Base-by-base conservation (phyloP, 2,888 invertebrate species). In the Cephus nigrinus region DNA sequence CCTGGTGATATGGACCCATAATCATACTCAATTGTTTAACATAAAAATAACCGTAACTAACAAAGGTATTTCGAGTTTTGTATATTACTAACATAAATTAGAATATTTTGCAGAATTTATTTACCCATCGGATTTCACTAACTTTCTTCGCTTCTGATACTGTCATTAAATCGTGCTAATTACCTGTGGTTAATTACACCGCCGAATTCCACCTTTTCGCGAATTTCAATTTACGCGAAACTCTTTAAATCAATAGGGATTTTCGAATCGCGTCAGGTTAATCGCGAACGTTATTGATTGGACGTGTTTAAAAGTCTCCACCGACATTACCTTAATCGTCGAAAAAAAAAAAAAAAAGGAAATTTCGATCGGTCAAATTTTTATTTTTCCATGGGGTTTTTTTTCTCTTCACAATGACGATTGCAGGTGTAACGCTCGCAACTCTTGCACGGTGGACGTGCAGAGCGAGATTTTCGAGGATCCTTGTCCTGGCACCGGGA, bases 401-500 rank as follows among this genome's bases (percentile, higher is more conserved):
- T 55, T 55, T 35, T 83, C 80, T 85, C 85, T 85, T 83, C 84
- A 86, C 87, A 55, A 85, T 87, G 86, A 85, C 86, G 84, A 86
- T 87, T 87, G 82, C 87, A 90, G 90, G 89, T 90, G 90, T 88
- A 89, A 90, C 87, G 87, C 86, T 83, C 89, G 86, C 83, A 86
- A 86, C 80, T 88, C 88, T 84, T 90, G 90, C 84, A 82, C 84
- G 82, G 86, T 90, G 89, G 87, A 89, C 80, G 89, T 90, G 82
- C 85, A 85, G 87, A 89, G 87, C 86, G 85, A 87, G 82, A 86
- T 88, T 85, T 90, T 95, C 93, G 93, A 91, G 85, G 93, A 94
- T 88, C 94, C 94, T 81, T 94, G 94, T 90, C 93, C 93, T 81
- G 93, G 92, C 82, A 94, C 94, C 82, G 91, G 91, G 85, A 94